Evolutionary conservation across 2,113 vertebrate species (phyloP).

Genomic region (Serinus canaria): DNA sequence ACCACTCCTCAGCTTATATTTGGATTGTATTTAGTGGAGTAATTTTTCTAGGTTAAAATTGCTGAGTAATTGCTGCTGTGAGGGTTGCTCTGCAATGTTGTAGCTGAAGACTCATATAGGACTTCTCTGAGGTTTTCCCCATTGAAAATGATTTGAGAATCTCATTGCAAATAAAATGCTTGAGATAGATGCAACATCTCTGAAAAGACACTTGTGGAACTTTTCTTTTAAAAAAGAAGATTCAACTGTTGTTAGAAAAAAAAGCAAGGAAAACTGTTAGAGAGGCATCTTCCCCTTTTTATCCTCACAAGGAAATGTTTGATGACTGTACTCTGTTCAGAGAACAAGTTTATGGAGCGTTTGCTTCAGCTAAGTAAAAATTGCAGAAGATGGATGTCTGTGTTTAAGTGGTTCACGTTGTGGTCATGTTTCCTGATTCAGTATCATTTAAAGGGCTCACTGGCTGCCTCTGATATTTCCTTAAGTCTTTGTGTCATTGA

Average conservation of each 20-base stretch:
- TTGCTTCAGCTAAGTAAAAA: neutral
- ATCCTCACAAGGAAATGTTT: neutral
- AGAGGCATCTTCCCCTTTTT: neutral
- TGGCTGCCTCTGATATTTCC: neutral
- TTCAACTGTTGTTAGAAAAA: neutral
- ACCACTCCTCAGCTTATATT: neutral
- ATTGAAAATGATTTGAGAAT: neutral
- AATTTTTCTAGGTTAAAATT: neutral
- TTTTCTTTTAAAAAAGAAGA: neutral
- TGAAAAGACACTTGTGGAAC: neutral
- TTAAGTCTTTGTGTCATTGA: neutral
- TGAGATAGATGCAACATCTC: neutral
- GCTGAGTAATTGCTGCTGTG: neutral
- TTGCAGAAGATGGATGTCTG: neutral
- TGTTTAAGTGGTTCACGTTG: neutral
- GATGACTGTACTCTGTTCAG: neutral
- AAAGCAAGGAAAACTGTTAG: neutral
- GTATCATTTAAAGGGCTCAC: neutral
- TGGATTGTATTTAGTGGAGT: neutral
- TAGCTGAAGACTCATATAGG: neutral
- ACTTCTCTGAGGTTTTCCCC: neutral
- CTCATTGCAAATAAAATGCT: neutral
- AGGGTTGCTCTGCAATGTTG: neutral
- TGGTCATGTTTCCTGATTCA: neutral
- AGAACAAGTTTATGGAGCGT: neutral